phyloP scores from a whole-genome alignment of 2,113 vertebrate genomes.

The Eulemur rufifrons region DNA sequence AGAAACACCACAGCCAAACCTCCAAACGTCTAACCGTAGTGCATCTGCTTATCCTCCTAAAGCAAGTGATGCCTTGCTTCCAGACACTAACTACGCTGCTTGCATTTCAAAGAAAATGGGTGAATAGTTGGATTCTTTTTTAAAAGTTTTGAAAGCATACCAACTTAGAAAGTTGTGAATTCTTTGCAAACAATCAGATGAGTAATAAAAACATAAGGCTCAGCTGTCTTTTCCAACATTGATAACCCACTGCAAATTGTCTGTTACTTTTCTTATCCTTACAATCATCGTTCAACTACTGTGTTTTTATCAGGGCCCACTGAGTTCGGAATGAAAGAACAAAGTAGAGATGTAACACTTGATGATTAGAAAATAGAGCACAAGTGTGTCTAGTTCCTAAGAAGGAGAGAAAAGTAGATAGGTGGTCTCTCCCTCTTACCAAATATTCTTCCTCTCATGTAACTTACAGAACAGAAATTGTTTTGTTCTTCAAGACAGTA shows the following conservation, averaged over 20 bases:
- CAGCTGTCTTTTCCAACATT: background rate
- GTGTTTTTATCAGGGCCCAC: conserved; percentile 16
- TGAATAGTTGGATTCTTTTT: background rate
- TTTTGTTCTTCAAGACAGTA: background rate
- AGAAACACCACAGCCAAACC: background rate
- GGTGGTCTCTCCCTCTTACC: background rate
- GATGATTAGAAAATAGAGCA: background rate
- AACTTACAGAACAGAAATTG: background rate
- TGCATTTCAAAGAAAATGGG: background rate
- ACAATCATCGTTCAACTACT: background rate
- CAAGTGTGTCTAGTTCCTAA: background rate
- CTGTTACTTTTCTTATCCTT: conserved; percentile 19
- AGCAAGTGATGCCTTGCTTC: background rate
- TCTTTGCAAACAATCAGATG: background rate
- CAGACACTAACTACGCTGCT: background rate
- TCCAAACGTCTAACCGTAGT: background rate
- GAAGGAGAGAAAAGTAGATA: background rate
- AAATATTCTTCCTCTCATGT: background rate
- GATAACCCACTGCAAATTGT: background rate
- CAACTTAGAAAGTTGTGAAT: background rate
- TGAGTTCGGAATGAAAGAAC: background rate
- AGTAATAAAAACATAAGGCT: background rate
- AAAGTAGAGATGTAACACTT: background rate
- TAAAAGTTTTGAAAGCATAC: background rate
- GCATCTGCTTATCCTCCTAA: background rate